Conservation (phyloP, 2,797 vertebrate genomes). For the Xiphorhynchus erythropygius region DNA sequence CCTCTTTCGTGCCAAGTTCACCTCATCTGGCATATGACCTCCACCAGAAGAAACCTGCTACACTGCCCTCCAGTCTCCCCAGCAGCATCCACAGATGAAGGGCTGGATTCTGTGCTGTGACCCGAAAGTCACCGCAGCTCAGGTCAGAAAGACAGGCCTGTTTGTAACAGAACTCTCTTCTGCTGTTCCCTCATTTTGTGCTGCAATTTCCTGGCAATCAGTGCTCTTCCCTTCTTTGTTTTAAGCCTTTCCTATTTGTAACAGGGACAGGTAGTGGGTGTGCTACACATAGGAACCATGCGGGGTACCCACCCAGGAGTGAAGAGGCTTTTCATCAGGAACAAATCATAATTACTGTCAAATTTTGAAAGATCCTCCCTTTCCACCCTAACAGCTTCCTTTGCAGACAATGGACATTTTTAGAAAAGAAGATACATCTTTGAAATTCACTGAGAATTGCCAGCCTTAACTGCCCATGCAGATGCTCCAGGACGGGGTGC, state of each 20-base stretch:
- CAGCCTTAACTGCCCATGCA: not conserved
- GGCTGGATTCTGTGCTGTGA: not conserved
- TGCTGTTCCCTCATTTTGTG: not conserved
- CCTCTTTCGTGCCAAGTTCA: not conserved
- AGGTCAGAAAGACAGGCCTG: not conserved
- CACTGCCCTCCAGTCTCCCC: not conserved
- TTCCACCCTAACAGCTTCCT: constrained; percentile 25
- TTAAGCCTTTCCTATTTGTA: constrained; percentile 53
- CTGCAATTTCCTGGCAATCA: constrained; percentile 59
- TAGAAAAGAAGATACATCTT: not conserved
- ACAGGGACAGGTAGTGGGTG: constrained; percentile 6
- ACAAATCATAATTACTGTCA: not conserved
- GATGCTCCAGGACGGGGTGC: not conserved
- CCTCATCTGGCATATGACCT: not conserved
- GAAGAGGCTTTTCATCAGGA: constrained; percentile 26
- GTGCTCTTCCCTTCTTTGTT: constrained; percentile 59
- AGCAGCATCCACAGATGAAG: not conserved
- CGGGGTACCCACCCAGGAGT: not conserved
- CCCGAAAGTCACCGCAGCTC: not conserved
- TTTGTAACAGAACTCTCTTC: not conserved
- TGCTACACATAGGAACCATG: not conserved
- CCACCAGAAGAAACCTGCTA: not conserved
- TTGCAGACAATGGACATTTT: not conserved
- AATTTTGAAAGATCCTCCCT: constrained; percentile 29
- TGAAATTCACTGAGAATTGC: not conserved